These are phyloP conservation scores for Syngnathus typhle DNA, from an alignment of 2,113 vertebrate genomes.

Conservation along the genomic window DNA sequence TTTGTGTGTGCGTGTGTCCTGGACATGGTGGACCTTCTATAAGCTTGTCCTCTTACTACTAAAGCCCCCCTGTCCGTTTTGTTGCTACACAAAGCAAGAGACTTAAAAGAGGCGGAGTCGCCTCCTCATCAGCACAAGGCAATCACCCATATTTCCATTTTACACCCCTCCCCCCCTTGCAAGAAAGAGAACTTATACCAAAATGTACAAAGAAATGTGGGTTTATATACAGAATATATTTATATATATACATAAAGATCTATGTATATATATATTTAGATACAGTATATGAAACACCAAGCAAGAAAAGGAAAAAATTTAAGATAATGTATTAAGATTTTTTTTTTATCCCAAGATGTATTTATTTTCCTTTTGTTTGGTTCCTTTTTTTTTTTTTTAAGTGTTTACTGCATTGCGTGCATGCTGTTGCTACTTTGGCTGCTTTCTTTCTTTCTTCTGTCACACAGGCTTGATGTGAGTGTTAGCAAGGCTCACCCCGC, in stretches of 20 bases:
- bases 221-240: conserved; percentile 49
- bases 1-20: conserved; percentile 39
- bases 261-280: conserved; percentile 52
- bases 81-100: conserved; percentile 43
- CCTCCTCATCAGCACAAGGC: conserved; percentile 62
- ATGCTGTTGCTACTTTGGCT: conserved; percentile 62
- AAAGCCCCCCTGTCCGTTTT: conserved; percentile 33
- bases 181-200: conserved; percentile 71
- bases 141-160: conserved; percentile 54
- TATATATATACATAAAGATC: conserved; percentile 23
- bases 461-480: conserved; percentile 43
- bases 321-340: conserved; percentile 74
- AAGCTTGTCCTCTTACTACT: conserved; percentile 68
- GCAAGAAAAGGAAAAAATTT: conserved; percentile 69
- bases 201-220: conserved; percentile 74
- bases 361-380: conserved; percentile 72
- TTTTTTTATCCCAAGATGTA: conserved; percentile 75
- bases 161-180: conserved; percentile 50
- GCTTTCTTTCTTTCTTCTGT: conserved; percentile 22
- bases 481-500: conserved; percentile 32
- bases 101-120: conserved; percentile 42
- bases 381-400: conserved; percentile 30
- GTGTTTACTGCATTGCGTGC: conserved; percentile 64
- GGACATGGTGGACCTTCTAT: conserved; percentile 60
- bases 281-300: conserved; percentile 63